A percentile compares a stretch with the other conserved stretches of the same genome.
Conservation (phyloP, 1,140 invertebrate genomes). For the Cotesia typhae region DNA sequence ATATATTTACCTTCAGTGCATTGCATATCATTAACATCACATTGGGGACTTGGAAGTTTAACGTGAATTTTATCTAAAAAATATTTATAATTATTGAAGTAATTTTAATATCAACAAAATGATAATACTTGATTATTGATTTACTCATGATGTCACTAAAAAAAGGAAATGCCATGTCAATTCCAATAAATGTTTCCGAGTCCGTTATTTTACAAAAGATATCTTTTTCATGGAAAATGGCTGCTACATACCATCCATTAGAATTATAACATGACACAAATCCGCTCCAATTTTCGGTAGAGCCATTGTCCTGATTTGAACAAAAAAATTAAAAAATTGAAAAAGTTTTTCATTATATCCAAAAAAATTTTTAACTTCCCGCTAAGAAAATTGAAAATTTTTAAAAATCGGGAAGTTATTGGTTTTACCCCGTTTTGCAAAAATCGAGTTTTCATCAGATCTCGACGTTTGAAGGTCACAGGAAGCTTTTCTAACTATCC, state of each 20-base stretch:
- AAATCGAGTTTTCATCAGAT: too few relatives aligned
- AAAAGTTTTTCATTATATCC: not conserved
- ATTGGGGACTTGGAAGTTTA: not conserved
- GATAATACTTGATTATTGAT: not conserved
- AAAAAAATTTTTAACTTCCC: not conserved
- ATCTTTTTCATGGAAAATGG: slow-evolving; percentile 66
- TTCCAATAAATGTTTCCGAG: slow-evolving; percentile 60
- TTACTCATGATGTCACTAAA: slow-evolving; percentile 62
- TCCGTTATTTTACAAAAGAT: slow-evolving; percentile 66
- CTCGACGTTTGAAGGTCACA: too few relatives aligned
- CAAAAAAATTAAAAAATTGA: not conserved
- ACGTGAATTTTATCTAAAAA: too few relatives aligned
- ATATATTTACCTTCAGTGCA: slow-evolving; percentile 79
- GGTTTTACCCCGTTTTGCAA: too few relatives aligned
- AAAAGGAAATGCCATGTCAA: slow-evolving; percentile 64
- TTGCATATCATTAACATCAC: slow-evolving; percentile 68
- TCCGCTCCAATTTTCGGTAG: slow-evolving; percentile 65
- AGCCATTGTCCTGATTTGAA: slow-evolving; percentile 36
- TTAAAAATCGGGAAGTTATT: too few relatives aligned
- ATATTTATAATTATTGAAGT: too few relatives aligned
- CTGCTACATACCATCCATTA: slow-evolving; percentile 71
- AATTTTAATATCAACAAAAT: too few relatives aligned
- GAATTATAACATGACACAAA: slow-evolving; percentile 69
- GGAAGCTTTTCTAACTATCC: too few relatives aligned
- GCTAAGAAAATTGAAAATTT: too few relatives aligned